phyloP scores from a whole-genome alignment of 1,140 invertebrate genomes.

The Cephus cinctus region DNA sequence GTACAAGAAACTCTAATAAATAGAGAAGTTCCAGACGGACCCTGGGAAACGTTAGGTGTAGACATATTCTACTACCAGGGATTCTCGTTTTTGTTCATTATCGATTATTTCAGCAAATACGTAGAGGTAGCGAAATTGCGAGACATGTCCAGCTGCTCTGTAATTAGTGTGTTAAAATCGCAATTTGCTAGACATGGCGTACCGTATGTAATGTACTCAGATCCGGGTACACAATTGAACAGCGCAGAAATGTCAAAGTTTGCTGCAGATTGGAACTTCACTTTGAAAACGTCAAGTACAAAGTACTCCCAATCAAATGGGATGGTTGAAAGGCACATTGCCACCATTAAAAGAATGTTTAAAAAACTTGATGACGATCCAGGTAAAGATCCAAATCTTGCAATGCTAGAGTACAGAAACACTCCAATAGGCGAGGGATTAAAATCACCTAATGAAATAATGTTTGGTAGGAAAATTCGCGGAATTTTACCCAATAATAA shows the following conservation, averaged over 20 bases:
- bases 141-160: not conserved
- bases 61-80: conserved; percentile 30
- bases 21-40: conserved; percentile 22
- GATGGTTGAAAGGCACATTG: conserved; percentile 16
- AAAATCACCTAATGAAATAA: conserved; percentile 15
- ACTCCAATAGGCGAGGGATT: conserved; percentile 7
- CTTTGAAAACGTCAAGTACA: conserved; percentile 15
- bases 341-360: conserved; percentile 14
- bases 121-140: conserved; percentile 11
- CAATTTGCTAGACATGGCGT: conserved; percentile 22
- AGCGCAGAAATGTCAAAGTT: conserved; percentile 18
- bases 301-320: conserved; percentile 19
- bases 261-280: conserved; percentile 17
- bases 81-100: conserved; percentile 10
- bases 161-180: conserved; percentile 13
- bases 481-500: conserved; percentile 10
- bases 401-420: conserved; percentile 16
- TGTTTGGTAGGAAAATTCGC: conserved; percentile 9
- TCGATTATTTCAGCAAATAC: conserved; percentile 18
- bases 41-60: conserved; percentile 34
- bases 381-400: conserved; percentile 12
- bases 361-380: conserved; percentile 11
- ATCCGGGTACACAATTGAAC: conserved; percentile 20
- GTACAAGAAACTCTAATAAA: conserved; percentile 17
- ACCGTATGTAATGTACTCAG: conserved; percentile 13